A percentile compares a stretch with the other conserved stretches of the same genome.
These are phyloP conservation scores for Geopemphigus sp. DNA, from an alignment of 1,140 invertebrate species.

Conservation along the genomic window DNA sequence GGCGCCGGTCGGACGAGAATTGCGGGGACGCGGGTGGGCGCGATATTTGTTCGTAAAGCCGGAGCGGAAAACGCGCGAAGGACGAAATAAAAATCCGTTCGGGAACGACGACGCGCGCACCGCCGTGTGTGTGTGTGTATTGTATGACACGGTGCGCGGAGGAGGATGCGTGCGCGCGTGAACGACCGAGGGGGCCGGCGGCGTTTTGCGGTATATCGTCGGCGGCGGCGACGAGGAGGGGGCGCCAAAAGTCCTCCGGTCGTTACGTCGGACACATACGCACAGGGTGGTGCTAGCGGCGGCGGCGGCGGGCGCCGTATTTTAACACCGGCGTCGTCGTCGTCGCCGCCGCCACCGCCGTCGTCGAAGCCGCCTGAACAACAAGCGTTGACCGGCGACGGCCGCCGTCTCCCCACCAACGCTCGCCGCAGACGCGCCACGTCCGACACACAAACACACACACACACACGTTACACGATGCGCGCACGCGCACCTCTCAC, in stretches of 20 bases:
- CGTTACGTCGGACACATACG: constrained; percentile 47
- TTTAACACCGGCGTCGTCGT: constrained; percentile 49
- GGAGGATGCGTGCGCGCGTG: constrained; percentile 31
- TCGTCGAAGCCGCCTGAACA: constrained; percentile 32
- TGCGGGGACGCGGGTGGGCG: no score
- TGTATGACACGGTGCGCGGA: not conserved
- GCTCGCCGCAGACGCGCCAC: constrained; percentile 8
- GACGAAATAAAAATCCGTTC: no score
- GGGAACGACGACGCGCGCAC: no score
- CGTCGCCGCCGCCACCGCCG: constrained; percentile 16
- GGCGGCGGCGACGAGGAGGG: constrained; percentile 1
- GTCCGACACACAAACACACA: constrained; percentile 12
- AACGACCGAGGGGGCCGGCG: constrained; percentile 19
- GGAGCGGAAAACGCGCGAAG: no score
- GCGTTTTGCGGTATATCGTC: not conserved
- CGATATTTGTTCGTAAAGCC: no score
- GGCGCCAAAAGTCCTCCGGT: constrained; percentile 49
- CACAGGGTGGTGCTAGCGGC: not conserved
- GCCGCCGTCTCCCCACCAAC: constrained; percentile 12
- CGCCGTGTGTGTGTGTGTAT: no score
- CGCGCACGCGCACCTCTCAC: not conserved
- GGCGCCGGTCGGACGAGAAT: no score
- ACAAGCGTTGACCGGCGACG: constrained; percentile 49
- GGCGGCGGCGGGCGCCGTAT: constrained; percentile 41
- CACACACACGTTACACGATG: no score